Evolutionary conservation across 2,113 vertebrate genomes (phyloP), one percentile per base, ranked within the genome.

Genomic region (Varanus salvator): DNA sequence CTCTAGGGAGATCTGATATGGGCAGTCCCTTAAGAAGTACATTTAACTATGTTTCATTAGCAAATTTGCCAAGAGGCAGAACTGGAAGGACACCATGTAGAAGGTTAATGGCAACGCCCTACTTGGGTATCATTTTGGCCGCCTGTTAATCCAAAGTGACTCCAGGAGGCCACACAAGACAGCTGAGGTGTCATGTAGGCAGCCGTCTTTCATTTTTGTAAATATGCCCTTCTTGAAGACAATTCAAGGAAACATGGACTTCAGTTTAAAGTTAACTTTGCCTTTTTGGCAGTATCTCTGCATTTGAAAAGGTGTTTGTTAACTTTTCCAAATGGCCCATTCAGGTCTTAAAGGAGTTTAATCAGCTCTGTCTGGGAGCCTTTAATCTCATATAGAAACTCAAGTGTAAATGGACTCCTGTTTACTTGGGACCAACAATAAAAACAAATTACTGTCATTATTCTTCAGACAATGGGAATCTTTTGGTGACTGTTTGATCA

Each of bases 261-360:
- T 66, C 29, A 44, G 87, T 81, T 81, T 23, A 81, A 72, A n/a
- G 72, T 57, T 72, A 81, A 88, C n/a, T 8, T 81, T 81, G 25
- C 66, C 81, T 54, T 88, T 88, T 72, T 81, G 81, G 76, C 48
- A 7, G 31, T 81, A 38, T 72, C 38, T n/a, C 48, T n/a, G 9
- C n/a, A 68, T 85, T 31, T 85, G 68, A 48, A 34, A 64, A 54
- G 34, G 8, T 78, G 9, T 87, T 87, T 66, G 86, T 88, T n/a
- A 72, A 88, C 38, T 54, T 88, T 25, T 57, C 15, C 1, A 34
- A 72, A 71, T 21, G 64, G 44, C 38, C 80, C 48, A 11, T 31
- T 80, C 15, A 0, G 12, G 52, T 71, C 29, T 54, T 71, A 76
- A 54, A 75, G 76, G 57, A 84, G 2, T 11, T 25, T 52, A n/a